These are phyloP conservation scores for Athene cunicularia DNA, from an alignment of 2,113 vertebrate species.

Conservation along the genomic window DNA sequence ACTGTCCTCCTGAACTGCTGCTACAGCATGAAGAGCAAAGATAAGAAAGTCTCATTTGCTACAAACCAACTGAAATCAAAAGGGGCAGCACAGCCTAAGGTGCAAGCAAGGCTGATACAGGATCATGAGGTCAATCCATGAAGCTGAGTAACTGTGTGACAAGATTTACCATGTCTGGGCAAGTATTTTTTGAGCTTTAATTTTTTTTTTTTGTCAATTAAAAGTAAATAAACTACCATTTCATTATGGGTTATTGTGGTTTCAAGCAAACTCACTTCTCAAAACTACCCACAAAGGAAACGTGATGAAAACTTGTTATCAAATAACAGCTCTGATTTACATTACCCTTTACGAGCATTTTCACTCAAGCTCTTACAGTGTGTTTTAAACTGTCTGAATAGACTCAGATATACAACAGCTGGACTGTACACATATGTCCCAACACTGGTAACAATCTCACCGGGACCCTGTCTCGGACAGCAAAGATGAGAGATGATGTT, in stretches of 20 bases:
- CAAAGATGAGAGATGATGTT: not conserved
- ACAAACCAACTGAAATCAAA: not conserved
- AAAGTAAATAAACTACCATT: not conserved
- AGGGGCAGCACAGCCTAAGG: not conserved
- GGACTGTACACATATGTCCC: not conserved
- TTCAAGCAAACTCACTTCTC: not conserved
- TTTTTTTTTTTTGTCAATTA: not conserved
- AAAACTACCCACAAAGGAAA: not conserved
- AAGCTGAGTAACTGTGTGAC: not conserved
- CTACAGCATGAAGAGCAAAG: not conserved
- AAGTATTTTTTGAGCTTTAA: not conserved
- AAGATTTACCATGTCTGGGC: not conserved
- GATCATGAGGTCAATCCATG: accelerated
- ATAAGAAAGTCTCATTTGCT: not conserved
- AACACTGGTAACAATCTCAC: not conserved
- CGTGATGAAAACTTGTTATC: not conserved
- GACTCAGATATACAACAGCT: not conserved
- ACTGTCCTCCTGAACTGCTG: not conserved
- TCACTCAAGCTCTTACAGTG: not conserved
- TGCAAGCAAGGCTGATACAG: not conserved
- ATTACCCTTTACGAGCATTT: not conserved
- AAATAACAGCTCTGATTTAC: not conserved
- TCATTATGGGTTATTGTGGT: not conserved
- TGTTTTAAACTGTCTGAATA: not conserved
- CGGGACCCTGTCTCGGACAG: not conserved